Conservation (phyloP, 2,888 invertebrate genomes). For the Chloroclysta siterata region DNA sequence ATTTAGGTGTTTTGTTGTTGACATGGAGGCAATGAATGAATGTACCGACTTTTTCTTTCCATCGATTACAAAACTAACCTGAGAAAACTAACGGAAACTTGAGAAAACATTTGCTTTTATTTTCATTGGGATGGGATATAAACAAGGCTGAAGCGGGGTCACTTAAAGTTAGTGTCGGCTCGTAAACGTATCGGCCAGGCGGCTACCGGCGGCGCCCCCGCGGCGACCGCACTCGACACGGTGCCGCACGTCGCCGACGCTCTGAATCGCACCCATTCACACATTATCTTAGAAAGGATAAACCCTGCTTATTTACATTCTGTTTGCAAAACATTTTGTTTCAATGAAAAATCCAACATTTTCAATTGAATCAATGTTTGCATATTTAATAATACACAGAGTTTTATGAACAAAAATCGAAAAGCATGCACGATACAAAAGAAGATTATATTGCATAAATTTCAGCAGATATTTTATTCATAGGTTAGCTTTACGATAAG, state of each 20-base stretch:
- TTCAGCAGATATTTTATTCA: too few relatives aligned
- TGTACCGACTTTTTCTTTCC: conserved; percentile 27
- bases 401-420: background rate
- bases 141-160: conserved; percentile 78
- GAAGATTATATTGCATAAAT: too few relatives aligned
- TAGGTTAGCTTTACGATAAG: too few relatives aligned
- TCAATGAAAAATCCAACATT: background rate
- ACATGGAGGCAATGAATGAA: conserved; percentile 30
- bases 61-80: conserved; percentile 35
- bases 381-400: background rate
- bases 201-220: conserved; percentile 72
- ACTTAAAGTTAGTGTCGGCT: conserved; percentile 81
- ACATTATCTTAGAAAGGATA: conserved; percentile 62
- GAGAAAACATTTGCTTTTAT: conserved; percentile 64
- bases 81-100: conserved; percentile 56
- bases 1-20: background rate
- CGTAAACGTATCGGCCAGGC: conserved; percentile 80
- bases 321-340: conserved; percentile 1
- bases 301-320: conserved; percentile 43
- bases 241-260: conserved; percentile 81
- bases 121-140: conserved; percentile 77
- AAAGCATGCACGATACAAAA: too few relatives aligned
- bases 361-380: background rate
- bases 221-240: conserved; percentile 84
- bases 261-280: conserved; percentile 82